phyloP scores from a whole-genome alignment of 2,113 vertebrate species.

The Drymodes brunneopygia region DNA sequence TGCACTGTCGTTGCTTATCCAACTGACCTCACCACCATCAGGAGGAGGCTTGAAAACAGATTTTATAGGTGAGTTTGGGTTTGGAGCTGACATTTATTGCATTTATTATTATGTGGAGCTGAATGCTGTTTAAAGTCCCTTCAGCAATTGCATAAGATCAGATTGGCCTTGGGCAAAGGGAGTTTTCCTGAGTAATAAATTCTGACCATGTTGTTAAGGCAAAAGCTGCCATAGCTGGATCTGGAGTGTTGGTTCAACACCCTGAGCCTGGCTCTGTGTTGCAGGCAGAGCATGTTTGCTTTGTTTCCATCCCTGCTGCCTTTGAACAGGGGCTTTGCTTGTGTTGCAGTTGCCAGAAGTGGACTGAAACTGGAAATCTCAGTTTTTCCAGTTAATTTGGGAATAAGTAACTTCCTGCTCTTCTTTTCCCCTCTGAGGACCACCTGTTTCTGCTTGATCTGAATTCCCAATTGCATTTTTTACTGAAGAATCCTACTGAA shows the following conservation, averaged over 20 bases:
- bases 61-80: conserved; percentile 85
- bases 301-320: background rate
- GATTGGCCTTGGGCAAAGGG: background rate
- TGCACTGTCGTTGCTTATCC: conserved; percentile 96
- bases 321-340: background rate
- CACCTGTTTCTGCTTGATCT: background rate
- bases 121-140: background rate
- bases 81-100: background rate
- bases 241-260: background rate
- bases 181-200: background rate
- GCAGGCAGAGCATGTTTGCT: background rate
- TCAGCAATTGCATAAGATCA: background rate
- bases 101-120: background rate
- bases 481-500: background rate
- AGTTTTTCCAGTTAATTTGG: background rate
- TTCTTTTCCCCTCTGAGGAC: background rate
- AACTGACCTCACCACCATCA: conserved; percentile 92
- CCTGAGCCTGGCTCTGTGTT: background rate
- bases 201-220: background rate
- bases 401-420: background rate
- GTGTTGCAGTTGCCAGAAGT: background rate
- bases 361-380: background rate
- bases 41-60: conserved; percentile 89
- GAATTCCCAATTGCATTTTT: background rate
- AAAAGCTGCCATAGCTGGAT: background rate